Percentiles rank a stretch among this genome's conserved stretches.
phyloP scores from a whole-genome alignment of 2,888 invertebrate genomes.

The Teleiodes luculella region DNA sequence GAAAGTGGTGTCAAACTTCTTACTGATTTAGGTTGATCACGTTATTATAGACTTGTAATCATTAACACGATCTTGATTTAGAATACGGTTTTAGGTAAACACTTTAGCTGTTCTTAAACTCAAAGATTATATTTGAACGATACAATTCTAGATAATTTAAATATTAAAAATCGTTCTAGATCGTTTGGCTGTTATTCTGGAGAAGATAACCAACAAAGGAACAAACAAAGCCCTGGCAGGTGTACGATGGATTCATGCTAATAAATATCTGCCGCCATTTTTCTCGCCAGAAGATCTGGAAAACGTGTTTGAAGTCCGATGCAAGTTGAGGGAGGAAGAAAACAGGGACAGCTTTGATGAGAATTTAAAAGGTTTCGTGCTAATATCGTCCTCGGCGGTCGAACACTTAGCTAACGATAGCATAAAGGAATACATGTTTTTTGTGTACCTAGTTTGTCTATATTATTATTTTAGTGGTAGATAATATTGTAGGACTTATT shows the following conservation, averaged over 20 bases:
- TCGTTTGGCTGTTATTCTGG: slow-evolving; percentile 43
- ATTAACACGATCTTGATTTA: too few relatives aligned
- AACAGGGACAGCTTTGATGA: slow-evolving; percentile 62
- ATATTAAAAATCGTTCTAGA: too few relatives aligned
- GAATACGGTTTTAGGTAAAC: too few relatives aligned
- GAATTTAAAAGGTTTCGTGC: slow-evolving; percentile 71
- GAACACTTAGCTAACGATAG: slow-evolving; percentile 52
- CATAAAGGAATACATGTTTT: not conserved
- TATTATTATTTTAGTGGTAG: not conserved
- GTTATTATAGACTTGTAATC: too few relatives aligned
- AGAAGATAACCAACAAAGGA: slow-evolving; percentile 36
- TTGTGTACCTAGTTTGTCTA: not conserved
- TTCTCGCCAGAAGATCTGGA: slow-evolving; percentile 51
- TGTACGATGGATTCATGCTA: slow-evolving; percentile 29
- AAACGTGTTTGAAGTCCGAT: slow-evolving; percentile 37
- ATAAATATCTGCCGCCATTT: slow-evolving; percentile 44
- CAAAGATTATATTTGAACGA: too few relatives aligned
- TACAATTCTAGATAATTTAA: slow-evolving; percentile 50
- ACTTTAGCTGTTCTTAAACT: too few relatives aligned
- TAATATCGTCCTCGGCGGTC: slow-evolving; percentile 58
- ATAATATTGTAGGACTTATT: too few relatives aligned
- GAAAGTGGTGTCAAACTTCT: too few relatives aligned
- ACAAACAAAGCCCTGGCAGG: slow-evolving; percentile 25
- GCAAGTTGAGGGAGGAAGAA: slow-evolving; percentile 38
- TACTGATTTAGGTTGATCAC: too few relatives aligned